Evolutionary conservation across 2,888 invertebrate species (phyloP).

Genomic region (Sesia bembeciformis): DNA sequence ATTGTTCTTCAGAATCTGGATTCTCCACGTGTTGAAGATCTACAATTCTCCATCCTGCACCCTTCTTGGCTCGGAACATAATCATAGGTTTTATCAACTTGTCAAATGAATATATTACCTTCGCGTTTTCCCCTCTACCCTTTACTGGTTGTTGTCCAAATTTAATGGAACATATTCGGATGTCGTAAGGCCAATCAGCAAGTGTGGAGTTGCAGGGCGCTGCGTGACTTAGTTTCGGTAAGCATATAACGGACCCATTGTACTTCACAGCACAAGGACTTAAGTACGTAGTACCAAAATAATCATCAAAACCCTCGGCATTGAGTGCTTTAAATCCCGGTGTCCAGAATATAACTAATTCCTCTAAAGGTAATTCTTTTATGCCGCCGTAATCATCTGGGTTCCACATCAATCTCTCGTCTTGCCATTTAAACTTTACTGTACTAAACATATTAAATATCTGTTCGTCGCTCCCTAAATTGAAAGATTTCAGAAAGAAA

Average conservation of each 20-base stretch:
- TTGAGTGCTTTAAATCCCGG: neutral
- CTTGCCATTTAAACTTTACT: neutral
- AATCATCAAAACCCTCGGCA: neutral
- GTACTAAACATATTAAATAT: neutral
- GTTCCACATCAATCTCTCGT: neutral
- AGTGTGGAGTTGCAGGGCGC: neutral
- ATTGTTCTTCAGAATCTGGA: neutral
- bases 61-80: neutral
- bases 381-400: neutral
- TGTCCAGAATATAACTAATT: neutral
- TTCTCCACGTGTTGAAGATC: neutral
- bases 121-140: neutral
- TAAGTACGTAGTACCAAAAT: neutral
- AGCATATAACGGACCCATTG: neutral
- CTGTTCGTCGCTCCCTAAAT: neutral
- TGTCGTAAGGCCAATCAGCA: neutral
- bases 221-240: neutral
- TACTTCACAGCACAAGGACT: neutral
- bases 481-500: neutral
- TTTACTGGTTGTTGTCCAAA: neutral
- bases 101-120: neutral
- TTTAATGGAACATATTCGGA: neutral
- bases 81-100: neutral
- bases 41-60: neutral
- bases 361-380: neutral